Evolutionary conservation across 2,113 vertebrate species (phyloP), one percentile per base, ranked within the genome.

Genomic region (Hippolais icterina): DNA sequence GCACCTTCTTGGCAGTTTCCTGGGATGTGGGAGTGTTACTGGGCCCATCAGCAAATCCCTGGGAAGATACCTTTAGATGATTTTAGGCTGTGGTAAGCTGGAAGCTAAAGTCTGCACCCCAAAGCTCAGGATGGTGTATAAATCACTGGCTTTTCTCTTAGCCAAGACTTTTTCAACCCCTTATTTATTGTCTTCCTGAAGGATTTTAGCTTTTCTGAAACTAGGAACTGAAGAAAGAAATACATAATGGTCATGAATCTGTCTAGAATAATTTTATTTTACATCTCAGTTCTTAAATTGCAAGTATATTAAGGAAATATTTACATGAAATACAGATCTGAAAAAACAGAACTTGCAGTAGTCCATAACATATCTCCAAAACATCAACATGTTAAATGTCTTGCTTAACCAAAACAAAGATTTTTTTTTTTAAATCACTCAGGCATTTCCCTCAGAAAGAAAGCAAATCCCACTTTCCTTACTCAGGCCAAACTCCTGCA

Each of bases 171-270:
- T 33, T 6, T 47, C 21, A 50, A 74, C 23, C 18, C 19, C 23
- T 80, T 20, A 3, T 33, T 84, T 79, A 18, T 42, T 69, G 18
- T 15, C 37, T 74, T 49, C 8, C 3, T 2, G 2, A 54, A 50
- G 23, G 14, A 49, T 64, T 94, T 87, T 69, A 57, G 35, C 29
- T n/a, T 69, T 76, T 72, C 35, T 69, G 57, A 65, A 16, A 22
- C 12, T 60, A 44, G 39, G 31, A 60, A n/a, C 3, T 5, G 2
- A 60, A 84, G 21, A 71, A 87, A 56, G 29, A 47, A 75, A 49
- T 19, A 44, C 71, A 61, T 0, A 69, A 56, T 13, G 3, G 0
- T 29, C 11, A 31, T 1, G 44, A 75, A 23, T 50, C 6, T 39
- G 10, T 61, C 12, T 59, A 37, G 24, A 69, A 85, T 13, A 10